Conservation (phyloP, 2,113 vertebrate species). For the Plecturocebus donacophilus region DNA sequence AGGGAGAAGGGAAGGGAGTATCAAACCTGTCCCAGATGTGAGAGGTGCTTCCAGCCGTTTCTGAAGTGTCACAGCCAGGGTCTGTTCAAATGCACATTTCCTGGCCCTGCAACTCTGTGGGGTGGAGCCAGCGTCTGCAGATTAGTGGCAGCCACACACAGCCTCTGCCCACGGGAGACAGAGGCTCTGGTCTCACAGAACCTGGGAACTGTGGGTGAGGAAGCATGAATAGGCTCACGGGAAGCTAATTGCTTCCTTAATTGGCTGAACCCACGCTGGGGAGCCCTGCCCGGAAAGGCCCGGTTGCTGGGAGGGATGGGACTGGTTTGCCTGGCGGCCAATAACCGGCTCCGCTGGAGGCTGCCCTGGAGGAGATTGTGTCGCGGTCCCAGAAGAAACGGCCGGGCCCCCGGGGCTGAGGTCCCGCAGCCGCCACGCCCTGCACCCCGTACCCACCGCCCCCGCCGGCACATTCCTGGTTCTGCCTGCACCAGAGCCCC, state of each 20-base stretch:
- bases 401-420: no score
- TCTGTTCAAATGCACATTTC: not conserved
- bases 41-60: not conserved
- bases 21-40: not conserved
- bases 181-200: not conserved
- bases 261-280: not conserved
- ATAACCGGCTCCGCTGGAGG: not conserved
- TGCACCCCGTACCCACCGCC: not conserved
- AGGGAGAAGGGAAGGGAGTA: not conserved
- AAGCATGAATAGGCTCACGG: not conserved
- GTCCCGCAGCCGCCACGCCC: not conserved
- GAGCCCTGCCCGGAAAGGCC: not conserved
- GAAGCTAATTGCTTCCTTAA: conserved; percentile 53
- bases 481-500: not conserved
- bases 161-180: not conserved
- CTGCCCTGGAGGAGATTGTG: not conserved
- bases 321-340: not conserved
- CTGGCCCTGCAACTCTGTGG: not conserved
- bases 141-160: not conserved
- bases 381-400: not conserved
- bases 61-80: not conserved
- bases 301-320: not conserved
- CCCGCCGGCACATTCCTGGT: not conserved
- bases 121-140: not conserved
- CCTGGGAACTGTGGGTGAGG: not conserved